Evolutionary conservation across 2,888 invertebrate genomes (phyloP).

Genomic region (Cheiracanthium punctorium): DNA sequence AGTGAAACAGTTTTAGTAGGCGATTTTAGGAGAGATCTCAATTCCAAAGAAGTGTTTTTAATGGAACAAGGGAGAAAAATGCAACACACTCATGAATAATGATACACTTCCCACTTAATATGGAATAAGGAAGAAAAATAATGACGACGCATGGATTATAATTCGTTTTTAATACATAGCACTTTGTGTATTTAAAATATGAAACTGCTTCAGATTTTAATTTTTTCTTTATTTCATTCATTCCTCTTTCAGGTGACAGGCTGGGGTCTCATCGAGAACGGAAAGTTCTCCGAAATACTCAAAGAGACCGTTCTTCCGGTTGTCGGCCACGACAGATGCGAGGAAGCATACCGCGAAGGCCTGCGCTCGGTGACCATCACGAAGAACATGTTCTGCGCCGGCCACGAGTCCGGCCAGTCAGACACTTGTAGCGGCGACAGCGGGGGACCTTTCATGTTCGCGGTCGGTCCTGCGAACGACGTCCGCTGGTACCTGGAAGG

Average conservation of each 20-base stretch:
- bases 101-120: too few relatives aligned
- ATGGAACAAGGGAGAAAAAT: too few relatives aligned
- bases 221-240: too few relatives aligned
- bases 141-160: too few relatives aligned
- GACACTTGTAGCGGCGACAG: slow-evolving; percentile 60
- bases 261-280: slow-evolving; percentile 57
- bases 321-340: slow-evolving; percentile 45
- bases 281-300: slow-evolving; percentile 27
- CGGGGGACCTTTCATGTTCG: slow-evolving; percentile 51
- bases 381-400: slow-evolving; percentile 55
- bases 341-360: slow-evolving; percentile 44
- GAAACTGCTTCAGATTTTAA: too few relatives aligned
- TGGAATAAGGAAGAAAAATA: too few relatives aligned
- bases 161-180: too few relatives aligned
- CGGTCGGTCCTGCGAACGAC: slow-evolving; percentile 7
- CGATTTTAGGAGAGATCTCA: too few relatives aligned
- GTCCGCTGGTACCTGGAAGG: slow-evolving; percentile 52
- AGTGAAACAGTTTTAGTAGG: too few relatives aligned
- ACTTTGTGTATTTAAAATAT: too few relatives aligned
- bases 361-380: slow-evolving; percentile 40
- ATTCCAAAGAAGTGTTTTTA: too few relatives aligned
- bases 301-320: slow-evolving; percentile 39
- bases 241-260: slow-evolving; percentile 32
- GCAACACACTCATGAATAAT: too few relatives aligned
- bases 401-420: slow-evolving; percentile 12